phyloP scores from a whole-genome alignment of 2,113 vertebrate genomes.

The Himantopus leucocephalus region DNA sequence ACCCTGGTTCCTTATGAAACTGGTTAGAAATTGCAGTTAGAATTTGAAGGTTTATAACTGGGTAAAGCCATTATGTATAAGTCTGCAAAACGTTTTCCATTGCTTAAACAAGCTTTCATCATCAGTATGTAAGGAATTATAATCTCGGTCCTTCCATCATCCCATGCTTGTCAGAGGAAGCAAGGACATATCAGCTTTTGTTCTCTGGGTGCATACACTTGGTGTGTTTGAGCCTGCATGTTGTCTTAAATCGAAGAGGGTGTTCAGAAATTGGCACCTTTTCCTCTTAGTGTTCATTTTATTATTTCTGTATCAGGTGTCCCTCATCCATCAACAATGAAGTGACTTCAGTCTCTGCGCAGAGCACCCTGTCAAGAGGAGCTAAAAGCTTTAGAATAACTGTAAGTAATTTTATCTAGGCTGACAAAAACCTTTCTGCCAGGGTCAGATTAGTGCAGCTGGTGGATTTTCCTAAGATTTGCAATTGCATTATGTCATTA shows the following conservation, averaged over 20 bases:
- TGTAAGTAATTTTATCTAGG: conserved; percentile 58
- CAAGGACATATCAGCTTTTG: background rate
- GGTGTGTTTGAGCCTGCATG: background rate
- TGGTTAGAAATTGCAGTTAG: background rate
- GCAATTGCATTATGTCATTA: background rate
- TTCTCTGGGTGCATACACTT: background rate
- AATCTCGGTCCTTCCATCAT: background rate
- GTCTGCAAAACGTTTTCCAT: background rate
- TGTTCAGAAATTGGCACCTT: background rate
- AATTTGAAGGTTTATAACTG: background rate
- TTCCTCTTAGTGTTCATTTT: background rate
- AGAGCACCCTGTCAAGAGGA: conserved; percentile 35
- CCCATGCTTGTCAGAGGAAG: background rate
- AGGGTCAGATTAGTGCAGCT: background rate
- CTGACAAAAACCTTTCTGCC: background rate
- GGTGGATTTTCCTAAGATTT: background rate
- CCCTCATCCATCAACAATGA: conserved; percentile 33
- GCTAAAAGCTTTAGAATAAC: conserved; percentile 35
- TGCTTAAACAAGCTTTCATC: background rate
- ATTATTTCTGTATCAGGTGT: conserved; percentile 62
- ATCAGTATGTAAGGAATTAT: background rate
- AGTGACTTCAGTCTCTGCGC: conserved; percentile 20
- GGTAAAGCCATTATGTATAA: background rate
- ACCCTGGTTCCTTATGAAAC: background rate
- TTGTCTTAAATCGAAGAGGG: background rate